These are phyloP conservation scores for Melanotaenia nigrans DNA, from an alignment of 2,797 vertebrate genomes.

Conservation along the genomic window DNA sequence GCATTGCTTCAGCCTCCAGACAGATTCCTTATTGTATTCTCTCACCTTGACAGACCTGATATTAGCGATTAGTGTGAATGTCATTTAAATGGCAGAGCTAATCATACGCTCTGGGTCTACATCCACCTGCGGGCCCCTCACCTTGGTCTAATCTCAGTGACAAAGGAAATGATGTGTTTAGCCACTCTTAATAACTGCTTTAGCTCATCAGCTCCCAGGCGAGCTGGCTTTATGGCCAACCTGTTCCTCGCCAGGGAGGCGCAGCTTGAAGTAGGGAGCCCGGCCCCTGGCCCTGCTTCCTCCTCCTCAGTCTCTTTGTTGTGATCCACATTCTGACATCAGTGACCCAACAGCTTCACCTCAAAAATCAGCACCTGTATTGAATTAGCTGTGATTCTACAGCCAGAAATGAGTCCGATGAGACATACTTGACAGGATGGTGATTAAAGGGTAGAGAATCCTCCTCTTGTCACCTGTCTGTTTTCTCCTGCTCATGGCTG, in stretches of 20 bases:
- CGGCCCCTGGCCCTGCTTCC: slow-evolving; percentile 30
- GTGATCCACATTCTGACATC: slow-evolving; percentile 45
- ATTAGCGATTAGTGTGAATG: slow-evolving; percentile 82
- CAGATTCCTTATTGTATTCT: slow-evolving; percentile 65
- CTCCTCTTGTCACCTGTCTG: slow-evolving; percentile 57
- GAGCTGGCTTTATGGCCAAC: slow-evolving; percentile 32
- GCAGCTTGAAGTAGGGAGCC: slow-evolving; percentile 18
- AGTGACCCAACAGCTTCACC: slow-evolving; percentile 43
- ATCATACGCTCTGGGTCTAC: slow-evolving; percentile 72
- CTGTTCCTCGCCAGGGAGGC: slow-evolving; percentile 29
- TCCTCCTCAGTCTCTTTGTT: slow-evolving; percentile 48
- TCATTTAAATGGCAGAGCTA: slow-evolving; percentile 83
- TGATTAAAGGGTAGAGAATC: slow-evolving; percentile 60
- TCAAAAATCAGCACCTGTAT: slow-evolving; percentile 35
- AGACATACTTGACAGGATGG: slow-evolving; percentile 54
- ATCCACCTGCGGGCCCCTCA: slow-evolving; percentile 72
- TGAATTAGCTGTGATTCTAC: slow-evolving; percentile 25
- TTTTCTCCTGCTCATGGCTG: slow-evolving; percentile 39
- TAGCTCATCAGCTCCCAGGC: slow-evolving; percentile 63
- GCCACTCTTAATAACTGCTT: slow-evolving; percentile 73
- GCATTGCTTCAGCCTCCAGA: slow-evolving; percentile 43
- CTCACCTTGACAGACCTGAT: slow-evolving; percentile 76
- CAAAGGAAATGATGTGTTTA: slow-evolving; percentile 78
- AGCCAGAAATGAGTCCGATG: slow-evolving; percentile 38
- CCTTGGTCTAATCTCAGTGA: slow-evolving; percentile 69